phyloP scores from a whole-genome alignment of 2,888 invertebrate genomes.

The Polyommatus icarus region DNA sequence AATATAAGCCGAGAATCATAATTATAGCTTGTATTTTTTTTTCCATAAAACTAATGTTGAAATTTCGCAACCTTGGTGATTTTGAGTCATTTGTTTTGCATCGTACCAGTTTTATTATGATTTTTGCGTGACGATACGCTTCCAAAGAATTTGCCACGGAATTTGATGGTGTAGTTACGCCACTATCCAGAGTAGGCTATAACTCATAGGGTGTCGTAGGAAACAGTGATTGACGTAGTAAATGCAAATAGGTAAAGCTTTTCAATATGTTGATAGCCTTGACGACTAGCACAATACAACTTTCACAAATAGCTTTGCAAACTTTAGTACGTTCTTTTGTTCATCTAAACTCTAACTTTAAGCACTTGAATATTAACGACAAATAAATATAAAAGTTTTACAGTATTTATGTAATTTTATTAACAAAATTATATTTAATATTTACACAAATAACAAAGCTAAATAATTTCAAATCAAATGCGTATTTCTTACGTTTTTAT shows the following conservation, averaged over 20 bases:
- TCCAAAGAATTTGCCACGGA: no score
- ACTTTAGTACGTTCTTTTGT: not conserved
- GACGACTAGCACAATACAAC: constrained; percentile 50
- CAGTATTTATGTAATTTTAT: not conserved
- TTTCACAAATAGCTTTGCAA: constrained; percentile 81
- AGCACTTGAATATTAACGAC: not conserved
- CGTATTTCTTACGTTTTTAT: not conserved
- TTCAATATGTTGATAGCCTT: constrained; percentile 6
- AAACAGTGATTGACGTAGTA: no score
- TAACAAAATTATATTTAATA: not conserved
- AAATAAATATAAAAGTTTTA: not conserved
- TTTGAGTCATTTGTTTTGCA: no score
- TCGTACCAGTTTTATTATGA: no score
- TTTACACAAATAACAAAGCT: not conserved
- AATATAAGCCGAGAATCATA: no score
- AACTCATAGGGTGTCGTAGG: no score
- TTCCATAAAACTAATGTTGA: no score
- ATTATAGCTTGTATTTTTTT: no score
- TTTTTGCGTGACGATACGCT: no score
- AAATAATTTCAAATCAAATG: not conserved
- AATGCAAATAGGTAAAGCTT: not conserved
- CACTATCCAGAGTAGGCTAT: no score
- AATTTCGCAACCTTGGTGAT: no score
- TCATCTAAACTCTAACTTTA: not conserved
- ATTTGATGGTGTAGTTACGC: no score